Evolutionary conservation across 2,797 vertebrate species (phyloP), one percentile per base, ranked within the genome.

Genomic region (Arrhamphus sclerolepis): DNA sequence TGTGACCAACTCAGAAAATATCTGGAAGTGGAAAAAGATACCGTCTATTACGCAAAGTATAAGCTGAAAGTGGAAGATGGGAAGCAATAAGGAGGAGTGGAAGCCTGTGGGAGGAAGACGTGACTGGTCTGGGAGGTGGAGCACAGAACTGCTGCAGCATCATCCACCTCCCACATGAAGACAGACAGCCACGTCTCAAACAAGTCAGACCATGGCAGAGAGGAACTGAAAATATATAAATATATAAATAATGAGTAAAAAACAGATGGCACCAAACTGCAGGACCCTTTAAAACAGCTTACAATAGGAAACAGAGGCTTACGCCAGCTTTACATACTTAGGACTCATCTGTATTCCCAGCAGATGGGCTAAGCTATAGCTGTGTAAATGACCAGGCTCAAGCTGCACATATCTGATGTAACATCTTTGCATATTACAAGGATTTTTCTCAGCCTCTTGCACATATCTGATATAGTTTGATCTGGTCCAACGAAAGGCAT

Each of bases 251-350:
- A 88, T 70, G 48, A 78, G 42, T 72, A 46, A 83, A n/a, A 90
- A 88, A 75, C 90, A 90, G 89, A 91, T 91, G 89, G 89, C 77
- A 57, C 29, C 26, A 39, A 82, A 83, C 72, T 69, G 40, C 81
- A 80, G 85, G 84, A 86, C 62, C 83, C 72, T 85, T 85, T 87
- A 87, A 86, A 90, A 91, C 77, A 84, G 89, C 88, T 91, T 91
- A 90, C 87, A 87, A 89, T 87, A 71, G 84, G 84, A 86, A 88
- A 89, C 76, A 63, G 77, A 72, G 86, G 89, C 90, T 92, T 90
- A 91, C 82, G 80, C 83, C 85, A 88, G 87, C 86, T 91, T 90
- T 90, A 83, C 60, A 81, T 85, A 82, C 84, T 89, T 87, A 84
- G 67, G 82, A 84, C 75, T 75, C 81, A 83, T 80, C 79, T 83